These are phyloP conservation scores for Diadegma fenestrale DNA, from an alignment of 2,888 invertebrate species.

Conservation along the genomic window DNA sequence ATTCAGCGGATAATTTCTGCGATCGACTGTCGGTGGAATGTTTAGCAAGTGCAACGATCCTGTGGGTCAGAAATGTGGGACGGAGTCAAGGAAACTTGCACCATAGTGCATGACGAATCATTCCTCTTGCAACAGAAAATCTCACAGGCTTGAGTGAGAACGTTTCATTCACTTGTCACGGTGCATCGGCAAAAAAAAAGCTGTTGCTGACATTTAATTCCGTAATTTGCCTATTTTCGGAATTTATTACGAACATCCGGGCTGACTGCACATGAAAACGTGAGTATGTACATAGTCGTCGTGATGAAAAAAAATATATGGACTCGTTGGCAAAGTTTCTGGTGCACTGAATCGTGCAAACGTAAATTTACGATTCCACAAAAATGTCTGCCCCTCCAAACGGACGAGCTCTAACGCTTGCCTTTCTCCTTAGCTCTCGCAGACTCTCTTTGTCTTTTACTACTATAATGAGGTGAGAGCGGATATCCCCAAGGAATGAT, in stretches of 20 bases:
- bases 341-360: constrained; percentile 64
- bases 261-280: background rate
- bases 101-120: too few relatives aligned
- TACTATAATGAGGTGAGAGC: constrained; percentile 70
- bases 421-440: background rate
- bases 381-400: constrained; percentile 57
- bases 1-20: too few relatives aligned
- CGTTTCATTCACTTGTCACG: background rate
- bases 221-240: background rate
- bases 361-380: constrained; percentile 64
- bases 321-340: constrained; percentile 66
- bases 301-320: constrained; percentile 48
- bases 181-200: background rate
- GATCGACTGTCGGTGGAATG: too few relatives aligned
- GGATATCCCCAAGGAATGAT: constrained; percentile 64
- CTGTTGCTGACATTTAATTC: background rate
- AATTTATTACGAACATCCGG: background rate
- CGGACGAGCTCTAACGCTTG: constrained; percentile 37
- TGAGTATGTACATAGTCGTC: constrained; percentile 3
- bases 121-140: background rate
- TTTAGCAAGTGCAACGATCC: too few relatives aligned
- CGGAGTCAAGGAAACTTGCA: too few relatives aligned
- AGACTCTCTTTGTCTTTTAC: constrained; percentile 39
- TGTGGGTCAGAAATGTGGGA: too few relatives aligned
- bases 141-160: background rate